A percentile compares a stretch with the other conserved stretches of the same genome.
phyloP scores from a whole-genome alignment of 2,888 invertebrate species.

The Heliconius ethilla region DNA sequence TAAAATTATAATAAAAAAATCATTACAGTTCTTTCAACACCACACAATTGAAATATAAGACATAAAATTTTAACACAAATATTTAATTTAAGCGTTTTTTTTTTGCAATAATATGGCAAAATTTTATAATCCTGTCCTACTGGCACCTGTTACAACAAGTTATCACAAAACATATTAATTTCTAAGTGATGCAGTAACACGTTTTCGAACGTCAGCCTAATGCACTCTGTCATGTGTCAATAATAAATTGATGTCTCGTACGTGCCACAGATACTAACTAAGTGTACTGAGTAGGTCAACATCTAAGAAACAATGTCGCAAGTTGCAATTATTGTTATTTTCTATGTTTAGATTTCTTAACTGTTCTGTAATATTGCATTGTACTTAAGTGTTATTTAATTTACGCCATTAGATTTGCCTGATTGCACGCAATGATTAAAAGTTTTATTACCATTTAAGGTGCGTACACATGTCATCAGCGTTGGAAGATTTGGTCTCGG shows the following conservation, averaged over 20 bases:
- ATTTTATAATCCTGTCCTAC: neutral
- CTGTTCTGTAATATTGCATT: neutral
- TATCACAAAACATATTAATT: slow-evolving; percentile 22
- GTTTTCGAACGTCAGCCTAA: slow-evolving; percentile 37
- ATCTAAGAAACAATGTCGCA: slow-evolving; percentile 23
- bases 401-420: neutral
- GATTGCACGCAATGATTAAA: neutral
- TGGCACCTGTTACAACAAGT: neutral
- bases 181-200: slow-evolving; percentile 33
- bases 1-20: neutral
- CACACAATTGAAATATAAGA: too few species aligned
- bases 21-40: too few species aligned
- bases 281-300: slow-evolving; percentile 40
- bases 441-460: neutral
- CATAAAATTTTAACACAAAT: too few species aligned
- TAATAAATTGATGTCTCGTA: slow-evolving; percentile 47
- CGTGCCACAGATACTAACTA: slow-evolving; percentile 44
- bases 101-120: too few species aligned
- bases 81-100: too few species aligned
- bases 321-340: slow-evolving; percentile 32
- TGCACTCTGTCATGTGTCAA: slow-evolving; percentile 48
- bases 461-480: neutral
- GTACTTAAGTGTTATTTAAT: slow-evolving; percentile 8
- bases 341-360: slow-evolving; percentile 16
- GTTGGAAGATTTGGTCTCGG: too few species aligned